These are phyloP conservation scores for Psittacula echo DNA, from an alignment of 2,797 vertebrate genomes.

Conservation along the genomic window DNA sequence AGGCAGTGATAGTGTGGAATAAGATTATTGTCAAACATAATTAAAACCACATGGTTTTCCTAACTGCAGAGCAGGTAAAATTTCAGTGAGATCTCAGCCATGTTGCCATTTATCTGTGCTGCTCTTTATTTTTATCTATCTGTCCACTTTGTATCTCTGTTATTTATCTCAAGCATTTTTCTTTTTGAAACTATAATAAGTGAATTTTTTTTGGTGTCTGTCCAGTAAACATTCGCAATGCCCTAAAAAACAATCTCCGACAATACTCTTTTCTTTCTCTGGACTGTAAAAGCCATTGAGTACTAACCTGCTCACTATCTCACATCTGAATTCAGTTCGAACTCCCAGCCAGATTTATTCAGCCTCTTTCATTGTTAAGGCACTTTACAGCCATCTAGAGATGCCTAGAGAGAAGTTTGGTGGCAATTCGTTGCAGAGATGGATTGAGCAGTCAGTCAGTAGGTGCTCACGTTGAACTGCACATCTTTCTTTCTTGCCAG, in stretches of 20 bases:
- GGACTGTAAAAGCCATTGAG: constrained; percentile 44
- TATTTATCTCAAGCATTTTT: neutral
- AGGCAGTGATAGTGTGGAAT: neutral
- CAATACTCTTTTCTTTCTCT: constrained; percentile 22
- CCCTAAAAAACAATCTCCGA: neutral
- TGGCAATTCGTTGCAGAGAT: neutral
- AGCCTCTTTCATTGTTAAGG: constrained; percentile 3
- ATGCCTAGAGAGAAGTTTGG: neutral
- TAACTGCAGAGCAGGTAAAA: neutral
- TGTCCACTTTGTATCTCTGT: neutral
- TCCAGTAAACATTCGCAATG: neutral
- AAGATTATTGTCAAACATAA: constrained; percentile 15
- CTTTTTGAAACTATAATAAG: constrained; percentile 2
- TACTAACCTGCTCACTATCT: neutral
- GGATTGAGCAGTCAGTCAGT: neutral
- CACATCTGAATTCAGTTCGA: neutral
- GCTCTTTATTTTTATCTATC: neutral
- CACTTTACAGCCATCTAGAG: constrained; percentile 36
- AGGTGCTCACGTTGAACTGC: constrained; percentile 54
- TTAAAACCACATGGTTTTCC: constrained; percentile 2
- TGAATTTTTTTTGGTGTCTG: neutral
- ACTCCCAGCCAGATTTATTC: neutral
- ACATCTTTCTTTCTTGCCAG: constrained; percentile 80
- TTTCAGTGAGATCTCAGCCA: neutral
- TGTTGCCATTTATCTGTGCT: neutral